phyloP scores from a whole-genome alignment of 2,113 vertebrate genomes.

The Jacana jacana region DNA sequence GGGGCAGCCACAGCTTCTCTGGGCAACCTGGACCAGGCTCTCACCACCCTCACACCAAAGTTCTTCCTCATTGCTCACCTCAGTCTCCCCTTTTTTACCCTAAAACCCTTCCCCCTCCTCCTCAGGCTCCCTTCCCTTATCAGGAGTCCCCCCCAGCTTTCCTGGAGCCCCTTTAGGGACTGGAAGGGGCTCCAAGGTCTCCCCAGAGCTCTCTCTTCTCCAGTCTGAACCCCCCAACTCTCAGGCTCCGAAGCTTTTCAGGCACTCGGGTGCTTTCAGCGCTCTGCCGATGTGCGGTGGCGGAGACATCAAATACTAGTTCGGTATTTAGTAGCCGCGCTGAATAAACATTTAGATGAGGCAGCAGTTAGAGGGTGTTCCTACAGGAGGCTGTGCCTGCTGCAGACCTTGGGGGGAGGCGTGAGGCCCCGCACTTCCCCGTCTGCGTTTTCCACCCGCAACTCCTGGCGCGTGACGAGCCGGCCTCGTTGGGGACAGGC shows the following conservation, averaged over 20 bases:
- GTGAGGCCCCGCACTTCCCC: not conserved
- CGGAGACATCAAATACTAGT: not conserved
- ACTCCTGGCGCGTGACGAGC: fast-evolving
- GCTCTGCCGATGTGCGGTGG: not conserved
- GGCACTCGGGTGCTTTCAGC: not conserved
- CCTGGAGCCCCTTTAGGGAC: not conserved
- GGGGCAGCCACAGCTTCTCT: not conserved
- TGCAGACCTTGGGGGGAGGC: not conserved
- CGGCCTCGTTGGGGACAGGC: not conserved
- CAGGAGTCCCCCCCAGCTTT: not conserved
- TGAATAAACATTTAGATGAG: not conserved
- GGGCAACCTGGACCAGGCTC: not conserved
- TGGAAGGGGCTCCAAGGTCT: not conserved
- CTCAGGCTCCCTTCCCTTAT: too few species aligned
- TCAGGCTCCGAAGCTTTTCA: not conserved
- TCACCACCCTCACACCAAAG: too few species aligned
- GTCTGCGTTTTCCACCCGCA: fast-evolving
- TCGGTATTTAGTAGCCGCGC: not conserved
- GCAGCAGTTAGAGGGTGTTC: not conserved
- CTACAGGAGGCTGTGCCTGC: not conserved
- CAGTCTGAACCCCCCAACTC: not conserved
- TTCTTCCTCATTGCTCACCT: too few species aligned
- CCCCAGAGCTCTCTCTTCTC: not conserved
- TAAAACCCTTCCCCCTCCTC: too few species aligned
- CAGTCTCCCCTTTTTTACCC: not conserved